Evolutionary conservation across 2,113 vertebrate genomes (phyloP).

Genomic region (Dasyurus viverrinus): DNA sequence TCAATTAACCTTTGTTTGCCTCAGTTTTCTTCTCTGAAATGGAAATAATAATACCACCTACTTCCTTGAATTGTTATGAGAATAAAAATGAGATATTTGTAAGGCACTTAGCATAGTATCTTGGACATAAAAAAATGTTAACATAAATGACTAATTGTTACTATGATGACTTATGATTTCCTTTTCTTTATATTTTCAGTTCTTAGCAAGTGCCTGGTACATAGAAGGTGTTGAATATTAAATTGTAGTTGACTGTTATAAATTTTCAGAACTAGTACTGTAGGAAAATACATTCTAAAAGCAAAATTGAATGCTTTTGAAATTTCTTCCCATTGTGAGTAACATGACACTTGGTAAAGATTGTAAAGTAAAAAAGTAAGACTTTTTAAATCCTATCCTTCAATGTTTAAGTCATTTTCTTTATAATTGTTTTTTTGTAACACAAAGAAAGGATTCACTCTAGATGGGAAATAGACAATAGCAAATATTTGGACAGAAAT

Average conservation of each 20-base stretch:
- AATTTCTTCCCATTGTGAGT: neutral
- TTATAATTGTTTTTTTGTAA: neutral
- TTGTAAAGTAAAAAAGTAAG: neutral
- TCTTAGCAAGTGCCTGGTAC: neutral
- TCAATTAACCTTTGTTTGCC: too few species aligned
- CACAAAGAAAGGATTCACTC: neutral
- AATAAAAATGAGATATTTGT: too few species aligned
- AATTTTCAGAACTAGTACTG: neutral
- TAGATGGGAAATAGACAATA: neutral
- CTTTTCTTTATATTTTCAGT: neutral
- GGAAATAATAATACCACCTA: too few species aligned
- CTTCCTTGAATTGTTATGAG: too few species aligned
- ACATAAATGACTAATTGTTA: too few species aligned
- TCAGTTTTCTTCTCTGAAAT: too few species aligned
- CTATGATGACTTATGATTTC: too few species aligned
- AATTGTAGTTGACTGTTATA: neutral
- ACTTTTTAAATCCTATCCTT: too few species aligned
- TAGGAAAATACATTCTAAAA: neutral
- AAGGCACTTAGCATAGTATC: too few species aligned
- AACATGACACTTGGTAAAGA: neutral
- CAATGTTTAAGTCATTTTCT: neutral
- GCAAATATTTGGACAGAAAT: slow-evolving; percentile 1
- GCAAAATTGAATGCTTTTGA: neutral
- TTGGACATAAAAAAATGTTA: too few species aligned
- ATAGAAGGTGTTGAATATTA: neutral